Evolutionary conservation across 1,140 invertebrate species (phyloP).

Genomic region (Platyscapa corneri): DNA sequence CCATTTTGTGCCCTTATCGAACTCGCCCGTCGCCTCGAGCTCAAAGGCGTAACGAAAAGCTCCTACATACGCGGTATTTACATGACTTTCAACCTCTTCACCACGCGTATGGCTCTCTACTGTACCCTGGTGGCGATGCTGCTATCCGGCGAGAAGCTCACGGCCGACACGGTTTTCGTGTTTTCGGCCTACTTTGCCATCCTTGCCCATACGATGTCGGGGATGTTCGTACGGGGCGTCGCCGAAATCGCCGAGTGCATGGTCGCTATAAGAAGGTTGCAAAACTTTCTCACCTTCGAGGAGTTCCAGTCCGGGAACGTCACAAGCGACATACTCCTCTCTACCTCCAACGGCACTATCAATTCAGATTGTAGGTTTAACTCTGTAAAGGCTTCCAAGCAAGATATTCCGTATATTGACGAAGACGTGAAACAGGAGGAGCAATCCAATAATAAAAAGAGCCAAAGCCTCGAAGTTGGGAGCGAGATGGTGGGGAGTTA

Average conservation of each 20-base stretch:
- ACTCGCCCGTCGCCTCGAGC: conserved; percentile 78
- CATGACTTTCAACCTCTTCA: conserved; percentile 83
- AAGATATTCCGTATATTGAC: conserved; percentile 65
- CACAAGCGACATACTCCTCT: conserved; percentile 23
- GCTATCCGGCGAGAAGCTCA: conserved; percentile 72
- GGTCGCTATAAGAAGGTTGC: conserved; percentile 78
- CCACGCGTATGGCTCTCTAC: conserved; percentile 80
- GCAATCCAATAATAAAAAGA: conserved; percentile 48
- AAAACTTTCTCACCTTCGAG: conserved; percentile 75
- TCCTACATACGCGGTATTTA: conserved; percentile 83
- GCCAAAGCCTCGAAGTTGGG: conserved; percentile 52
- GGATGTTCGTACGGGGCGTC: conserved; percentile 82
- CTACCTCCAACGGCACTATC: conserved; percentile 55
- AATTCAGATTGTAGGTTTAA: conserved; percentile 49
- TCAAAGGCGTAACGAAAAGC: conserved; percentile 78
- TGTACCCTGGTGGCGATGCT: conserved; percentile 79
- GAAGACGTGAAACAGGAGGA: conserved; percentile 56
- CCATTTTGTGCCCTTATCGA: conserved; percentile 79
- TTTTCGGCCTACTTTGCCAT: conserved; percentile 80
- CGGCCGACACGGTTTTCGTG: conserved; percentile 79
- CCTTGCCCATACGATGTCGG: conserved; percentile 79
- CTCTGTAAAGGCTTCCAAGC: conserved; percentile 46
- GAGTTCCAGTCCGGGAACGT: conserved; percentile 66
- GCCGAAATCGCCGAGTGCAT: conserved; percentile 78
- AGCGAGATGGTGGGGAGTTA: conserved; percentile 59